phyloP scores from a whole-genome alignment of 2,113 vertebrate species.

The Sigmodon hispidus region DNA sequence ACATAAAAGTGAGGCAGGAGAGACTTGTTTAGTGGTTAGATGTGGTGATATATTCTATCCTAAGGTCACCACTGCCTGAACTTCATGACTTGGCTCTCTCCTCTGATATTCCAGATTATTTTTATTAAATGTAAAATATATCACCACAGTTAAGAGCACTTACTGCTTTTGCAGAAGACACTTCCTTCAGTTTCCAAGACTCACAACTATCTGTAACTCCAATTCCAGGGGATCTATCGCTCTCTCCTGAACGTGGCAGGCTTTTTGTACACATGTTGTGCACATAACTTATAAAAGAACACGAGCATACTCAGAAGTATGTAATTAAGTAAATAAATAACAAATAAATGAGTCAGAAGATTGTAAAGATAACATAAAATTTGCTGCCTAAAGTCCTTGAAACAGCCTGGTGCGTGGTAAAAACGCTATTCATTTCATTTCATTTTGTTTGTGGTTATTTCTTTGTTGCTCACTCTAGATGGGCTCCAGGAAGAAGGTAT shows the following conservation, averaged over 20 bases:
- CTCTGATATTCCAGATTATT: too few species aligned
- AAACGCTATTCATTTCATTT: background rate
- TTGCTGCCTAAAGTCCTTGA: slow-evolving; percentile 22
- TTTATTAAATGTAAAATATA: too few species aligned
- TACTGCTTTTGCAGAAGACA: background rate
- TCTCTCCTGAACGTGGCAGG: background rate
- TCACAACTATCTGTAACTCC: background rate
- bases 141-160: too few species aligned
- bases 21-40: too few species aligned
- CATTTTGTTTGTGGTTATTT: background rate
- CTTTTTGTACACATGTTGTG: background rate
- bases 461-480: background rate
- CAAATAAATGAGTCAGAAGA: background rate
- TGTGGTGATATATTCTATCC: too few species aligned
- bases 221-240: background rate
- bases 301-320: too few species aligned
- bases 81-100: too few species aligned
- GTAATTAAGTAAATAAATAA: background rate
- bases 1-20: too few species aligned
- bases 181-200: background rate
- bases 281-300: background rate
- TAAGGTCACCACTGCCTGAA: too few species aligned
- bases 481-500: background rate
- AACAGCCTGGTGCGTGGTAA: background rate
- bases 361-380: background rate